A percentile compares a stretch with the other conserved stretches of the same genome.
Evolutionary conservation across 2,888 invertebrate genomes (phyloP).

Genomic region (Protonemura montana): DNA sequence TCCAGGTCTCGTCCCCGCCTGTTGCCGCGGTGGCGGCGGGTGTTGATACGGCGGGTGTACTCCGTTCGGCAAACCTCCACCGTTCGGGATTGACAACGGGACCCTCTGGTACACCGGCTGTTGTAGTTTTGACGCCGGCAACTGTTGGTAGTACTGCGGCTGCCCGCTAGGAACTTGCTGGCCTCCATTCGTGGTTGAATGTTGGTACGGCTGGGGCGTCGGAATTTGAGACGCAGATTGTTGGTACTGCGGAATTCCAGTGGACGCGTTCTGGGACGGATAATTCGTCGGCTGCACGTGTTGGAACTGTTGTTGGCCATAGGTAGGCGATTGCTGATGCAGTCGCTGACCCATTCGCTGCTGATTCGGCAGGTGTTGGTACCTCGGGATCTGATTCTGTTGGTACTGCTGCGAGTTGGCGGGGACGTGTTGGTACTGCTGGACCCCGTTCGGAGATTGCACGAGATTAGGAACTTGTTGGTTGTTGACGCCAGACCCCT

Average conservation of each 20-base stretch:
- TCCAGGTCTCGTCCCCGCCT: not conserved
- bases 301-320: not conserved
- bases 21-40: constrained; percentile 64
- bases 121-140: constrained; percentile 63
- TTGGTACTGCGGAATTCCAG: no score
- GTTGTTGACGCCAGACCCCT: no score
- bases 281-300: no score
- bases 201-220: constrained; percentile 54
- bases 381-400: constrained; percentile 54
- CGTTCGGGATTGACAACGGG: constrained; percentile 60
- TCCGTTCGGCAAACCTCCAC: constrained; percentile 51
- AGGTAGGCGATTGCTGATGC: not conserved
- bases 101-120: constrained; percentile 50
- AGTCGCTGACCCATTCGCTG: not conserved
- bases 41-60: constrained; percentile 69
- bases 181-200: no score
- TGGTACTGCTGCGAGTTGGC: constrained; percentile 9
- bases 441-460: not conserved
- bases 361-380: constrained; percentile 54
- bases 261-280: no score
- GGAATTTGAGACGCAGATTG: constrained; percentile 55
- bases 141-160: constrained; percentile 68
- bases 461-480: no score
- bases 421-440: not conserved
- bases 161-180: constrained; percentile 13